Conservation (phyloP, 2,888 invertebrate genomes). For the Poecilobothrus nobilitatus region DNA sequence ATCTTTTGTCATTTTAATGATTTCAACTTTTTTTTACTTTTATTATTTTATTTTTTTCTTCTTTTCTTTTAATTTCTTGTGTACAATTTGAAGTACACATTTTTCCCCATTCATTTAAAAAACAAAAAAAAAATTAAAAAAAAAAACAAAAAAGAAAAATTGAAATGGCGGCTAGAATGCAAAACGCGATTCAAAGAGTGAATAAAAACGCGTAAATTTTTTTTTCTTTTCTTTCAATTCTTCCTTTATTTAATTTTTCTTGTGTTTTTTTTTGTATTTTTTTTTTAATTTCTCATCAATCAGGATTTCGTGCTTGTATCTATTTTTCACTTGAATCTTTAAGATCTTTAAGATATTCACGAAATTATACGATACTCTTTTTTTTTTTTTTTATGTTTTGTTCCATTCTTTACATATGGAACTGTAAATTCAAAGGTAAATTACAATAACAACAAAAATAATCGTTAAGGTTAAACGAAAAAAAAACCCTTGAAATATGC, state of each 20-base stretch:
- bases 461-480: no score
- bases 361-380: not conserved
- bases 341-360: not conserved
- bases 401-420: no score
- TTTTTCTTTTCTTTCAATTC: not conserved
- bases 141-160: not conserved
- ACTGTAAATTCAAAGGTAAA: no score
- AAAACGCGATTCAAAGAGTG: not conserved
- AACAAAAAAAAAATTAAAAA: not conserved
- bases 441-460: no score
- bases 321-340: slow-evolving; percentile 6
- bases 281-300: slow-evolving; percentile 1
- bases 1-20: slow-evolving; percentile 6
- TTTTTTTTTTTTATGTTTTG: no score
- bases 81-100: not conserved
- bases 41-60: not conserved
- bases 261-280: not conserved
- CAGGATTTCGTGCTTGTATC: slow-evolving; percentile 1
- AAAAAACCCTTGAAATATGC: no score
- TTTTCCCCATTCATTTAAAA: not conserved
- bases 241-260: not conserved
- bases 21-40: not conserved
- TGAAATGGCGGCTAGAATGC: slow-evolving; percentile 3
- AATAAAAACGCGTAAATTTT: not conserved
- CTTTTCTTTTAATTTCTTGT: not conserved